Percentiles rank a stretch among this genome's conserved stretches.
Conservation (phyloP, 2,888 invertebrate species). For the Drosophila seclusa region DNA sequence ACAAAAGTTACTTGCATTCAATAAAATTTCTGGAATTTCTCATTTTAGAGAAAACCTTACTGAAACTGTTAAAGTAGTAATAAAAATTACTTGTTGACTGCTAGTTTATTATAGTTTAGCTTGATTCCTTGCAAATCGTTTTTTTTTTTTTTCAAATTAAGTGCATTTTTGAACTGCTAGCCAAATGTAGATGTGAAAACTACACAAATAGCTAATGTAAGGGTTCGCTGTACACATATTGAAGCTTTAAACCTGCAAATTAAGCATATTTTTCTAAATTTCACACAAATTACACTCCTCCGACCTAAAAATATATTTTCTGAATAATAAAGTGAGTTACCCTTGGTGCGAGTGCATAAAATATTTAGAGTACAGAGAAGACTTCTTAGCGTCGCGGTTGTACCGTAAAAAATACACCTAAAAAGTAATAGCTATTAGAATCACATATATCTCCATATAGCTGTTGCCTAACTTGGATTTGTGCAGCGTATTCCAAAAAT, state of each 20-base stretch:
- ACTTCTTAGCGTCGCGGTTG: neutral
- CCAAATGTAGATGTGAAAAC: neutral
- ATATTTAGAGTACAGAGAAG: neutral
- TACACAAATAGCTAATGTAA: neutral
- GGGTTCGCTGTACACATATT: neutral
- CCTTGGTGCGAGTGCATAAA: neutral
- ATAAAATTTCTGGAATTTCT: neutral
- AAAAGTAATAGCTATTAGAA: neutral
- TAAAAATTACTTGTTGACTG: no score
- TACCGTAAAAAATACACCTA: no score
- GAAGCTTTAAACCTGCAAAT: neutral
- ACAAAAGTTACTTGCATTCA: neutral
- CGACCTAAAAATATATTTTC: neutral
- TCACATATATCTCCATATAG: neutral
- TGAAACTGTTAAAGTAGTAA: no score
- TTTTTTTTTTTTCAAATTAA: no score
- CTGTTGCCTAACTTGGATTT: neutral
- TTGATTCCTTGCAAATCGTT: no score
- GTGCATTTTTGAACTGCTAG: neutral
- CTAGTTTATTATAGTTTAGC: neutral
- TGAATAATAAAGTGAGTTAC: neutral
- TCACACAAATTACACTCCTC: neutral
- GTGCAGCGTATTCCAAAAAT: neutral
- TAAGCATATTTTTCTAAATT: neutral
- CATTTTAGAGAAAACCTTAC: no score